These are phyloP conservation scores for Tetranychus piercei DNA, from an alignment of 2,888 invertebrate species.

Conservation along the genomic window DNA sequence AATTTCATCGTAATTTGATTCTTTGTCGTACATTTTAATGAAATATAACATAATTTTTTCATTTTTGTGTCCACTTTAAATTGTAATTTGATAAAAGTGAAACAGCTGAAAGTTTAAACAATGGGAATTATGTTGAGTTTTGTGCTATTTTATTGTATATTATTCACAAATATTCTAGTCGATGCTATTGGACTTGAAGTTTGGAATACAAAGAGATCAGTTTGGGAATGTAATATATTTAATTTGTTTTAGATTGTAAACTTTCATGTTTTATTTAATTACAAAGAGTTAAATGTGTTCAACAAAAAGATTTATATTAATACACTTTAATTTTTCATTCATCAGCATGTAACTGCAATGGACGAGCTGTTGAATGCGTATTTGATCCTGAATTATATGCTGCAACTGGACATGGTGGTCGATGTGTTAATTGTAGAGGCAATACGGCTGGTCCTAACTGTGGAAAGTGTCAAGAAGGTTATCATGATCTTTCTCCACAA, in stretches of 20 bases:
- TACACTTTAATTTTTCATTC: slow-evolving; percentile 26
- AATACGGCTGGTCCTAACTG: slow-evolving; percentile 90
- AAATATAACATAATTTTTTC: too few species aligned
- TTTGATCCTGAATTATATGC: slow-evolving; percentile 83
- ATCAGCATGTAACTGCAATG: slow-evolving; percentile 83
- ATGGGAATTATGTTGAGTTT: too few species aligned
- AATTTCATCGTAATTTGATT: too few species aligned
- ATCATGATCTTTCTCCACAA: slow-evolving; percentile 65
- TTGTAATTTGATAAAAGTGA: too few species aligned
- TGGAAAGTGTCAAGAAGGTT: slow-evolving; percentile 75
- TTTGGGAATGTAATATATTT: background rate
- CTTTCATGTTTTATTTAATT: background rate
- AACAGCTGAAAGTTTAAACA: too few species aligned
- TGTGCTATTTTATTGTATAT: too few species aligned
- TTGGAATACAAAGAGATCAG: background rate
- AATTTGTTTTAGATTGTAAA: too few species aligned
- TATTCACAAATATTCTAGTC: too few species aligned
- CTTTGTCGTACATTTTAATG: too few species aligned
- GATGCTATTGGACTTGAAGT: background rate
- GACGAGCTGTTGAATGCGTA: slow-evolving; percentile 79
- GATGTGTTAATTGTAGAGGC: slow-evolving; percentile 78
- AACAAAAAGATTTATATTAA: slow-evolving; percentile 28
- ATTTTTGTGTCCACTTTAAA: too few species aligned
- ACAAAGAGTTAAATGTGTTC: too few species aligned
- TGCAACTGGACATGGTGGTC: slow-evolving; percentile 82